A percentile compares a stretch with the other conserved stretches of the same genome.
These are phyloP conservation scores for Euura lappo DNA, from an alignment of 1,140 invertebrate species.

Conservation along the genomic window DNA sequence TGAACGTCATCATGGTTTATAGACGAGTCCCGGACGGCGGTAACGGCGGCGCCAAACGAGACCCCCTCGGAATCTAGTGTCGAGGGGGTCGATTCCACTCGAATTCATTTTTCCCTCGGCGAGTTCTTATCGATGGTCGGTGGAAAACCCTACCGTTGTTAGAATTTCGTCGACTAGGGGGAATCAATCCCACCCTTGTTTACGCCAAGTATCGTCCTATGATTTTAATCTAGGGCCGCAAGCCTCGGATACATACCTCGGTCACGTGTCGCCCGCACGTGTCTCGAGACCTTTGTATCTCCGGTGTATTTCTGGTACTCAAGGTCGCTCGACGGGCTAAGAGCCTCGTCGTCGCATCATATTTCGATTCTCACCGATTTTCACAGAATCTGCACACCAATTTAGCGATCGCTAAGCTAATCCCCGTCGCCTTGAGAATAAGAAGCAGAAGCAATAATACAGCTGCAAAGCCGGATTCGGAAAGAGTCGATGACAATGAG, in stretches of 20 bases:
- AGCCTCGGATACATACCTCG: neutral
- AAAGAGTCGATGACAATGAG: too few relatives aligned
- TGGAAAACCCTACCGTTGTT: neutral
- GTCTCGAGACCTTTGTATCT: neutral
- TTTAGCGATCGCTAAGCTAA: too few relatives aligned
- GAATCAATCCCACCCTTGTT: neutral
- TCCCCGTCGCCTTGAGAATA: too few relatives aligned
- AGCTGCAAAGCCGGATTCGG: too few relatives aligned
- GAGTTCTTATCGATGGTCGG: neutral
- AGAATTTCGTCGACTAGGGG: neutral
- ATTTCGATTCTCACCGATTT: too few relatives aligned
- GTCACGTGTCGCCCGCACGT: neutral
- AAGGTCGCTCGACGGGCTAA: too few relatives aligned
- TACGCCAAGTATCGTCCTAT: neutral
- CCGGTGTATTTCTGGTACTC: neutral
- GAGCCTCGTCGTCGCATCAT: too few relatives aligned
- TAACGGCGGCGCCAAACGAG: conserved; percentile 4
- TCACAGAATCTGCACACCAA: too few relatives aligned
- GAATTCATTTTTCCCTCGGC: neutral
- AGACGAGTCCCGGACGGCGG: conserved; percentile 1
- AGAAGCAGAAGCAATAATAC: too few relatives aligned
- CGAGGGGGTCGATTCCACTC: neutral
- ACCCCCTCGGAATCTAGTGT: neutral
- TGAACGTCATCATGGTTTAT: neutral
- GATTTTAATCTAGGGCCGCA: neutral